These are phyloP conservation scores for Aelia acuminata DNA, from an alignment of 2,888 invertebrate species.

Conservation along the genomic window DNA sequence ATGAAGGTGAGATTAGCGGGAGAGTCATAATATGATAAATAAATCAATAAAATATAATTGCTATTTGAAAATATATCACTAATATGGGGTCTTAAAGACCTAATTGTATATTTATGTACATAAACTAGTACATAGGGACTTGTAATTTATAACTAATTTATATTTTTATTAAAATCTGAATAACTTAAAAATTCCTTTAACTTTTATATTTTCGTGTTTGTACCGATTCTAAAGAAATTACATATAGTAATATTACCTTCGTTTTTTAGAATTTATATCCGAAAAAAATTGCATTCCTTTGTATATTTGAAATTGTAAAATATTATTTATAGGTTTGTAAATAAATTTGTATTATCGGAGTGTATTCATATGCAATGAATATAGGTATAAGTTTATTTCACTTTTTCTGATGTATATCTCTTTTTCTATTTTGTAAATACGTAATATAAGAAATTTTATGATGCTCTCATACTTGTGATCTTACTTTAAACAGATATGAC, in stretches of 20 bases:
- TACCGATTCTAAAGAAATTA: neutral
- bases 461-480: constrained; percentile 59
- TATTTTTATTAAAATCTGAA: constrained; percentile 60
- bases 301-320: constrained; percentile 60
- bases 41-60: constrained; percentile 37
- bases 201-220: constrained; percentile 57
- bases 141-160: constrained; percentile 60
- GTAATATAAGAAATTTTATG: constrained; percentile 55
- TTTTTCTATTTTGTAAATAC: constrained; percentile 55
- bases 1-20: neutral
- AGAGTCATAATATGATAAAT: neutral
- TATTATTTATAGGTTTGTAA: constrained; percentile 59
- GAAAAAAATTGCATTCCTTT: constrained; percentile 59
- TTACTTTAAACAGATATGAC: constrained; percentile 51
- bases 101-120: constrained; percentile 57
- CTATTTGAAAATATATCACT: neutral
- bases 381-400: neutral
- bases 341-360: constrained; percentile 55
- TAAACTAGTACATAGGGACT: constrained; percentile 44
- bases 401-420: constrained; percentile 55
- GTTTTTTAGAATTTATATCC: constrained; percentile 31
- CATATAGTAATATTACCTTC: constrained; percentile 41
- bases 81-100: constrained; percentile 27
- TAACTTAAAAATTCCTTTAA: constrained; percentile 57
- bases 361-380: constrained; percentile 47